Evolutionary conservation across 2,797 vertebrate species (phyloP), one percentile per base, ranked within the genome.

Genomic region (Rhyacichthys aspro): DNA sequence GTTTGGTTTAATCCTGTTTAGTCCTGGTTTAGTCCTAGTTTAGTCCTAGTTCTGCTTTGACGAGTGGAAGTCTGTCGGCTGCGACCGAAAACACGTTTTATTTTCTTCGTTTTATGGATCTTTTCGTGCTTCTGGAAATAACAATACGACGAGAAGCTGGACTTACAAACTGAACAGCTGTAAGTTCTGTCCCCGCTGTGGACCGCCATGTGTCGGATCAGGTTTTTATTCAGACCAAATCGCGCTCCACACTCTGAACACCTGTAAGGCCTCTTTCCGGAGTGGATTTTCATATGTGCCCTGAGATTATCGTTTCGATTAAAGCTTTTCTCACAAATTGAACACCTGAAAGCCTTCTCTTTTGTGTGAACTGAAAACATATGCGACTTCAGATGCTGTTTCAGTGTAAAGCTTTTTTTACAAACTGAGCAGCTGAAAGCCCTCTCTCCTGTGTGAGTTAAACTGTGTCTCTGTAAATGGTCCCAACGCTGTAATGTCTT

Each of bases 231-330:
- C 34, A 52, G 33, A 18, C 6, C 8, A 10, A 52, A 52, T 1
- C 49, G 1, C 5, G 37, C 34, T 10, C 37, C 49, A 6, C 49
- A 52, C 16, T 52, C 6, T 5, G 49, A 8, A 6, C 49, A 52
- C 6, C 34, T 16, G 11, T 18, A 37, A 5, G 49, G 34, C 8
- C 16, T 12, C 10, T 4, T 11, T 1, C 49, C 49, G 0, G 49
- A 37, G 49, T 52, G 49, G 9, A 5, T 19, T 34, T 37, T 52
- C 11, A 52, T 12, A 34, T 52, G 49, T 2, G 1, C 16, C 49
- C 33, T 8, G 9, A 52, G 49, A 12, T 52, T 37, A 38, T 52
- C 49, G 14, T 52, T 52, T 5, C 49, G 49, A 1, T 52, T 56
- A 9, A 56, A 56, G 8, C 8, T 56, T 10, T 3, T 3, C 3